phyloP scores from a whole-genome alignment of 2,888 invertebrate species.

The Metopia argyrocephala region DNA sequence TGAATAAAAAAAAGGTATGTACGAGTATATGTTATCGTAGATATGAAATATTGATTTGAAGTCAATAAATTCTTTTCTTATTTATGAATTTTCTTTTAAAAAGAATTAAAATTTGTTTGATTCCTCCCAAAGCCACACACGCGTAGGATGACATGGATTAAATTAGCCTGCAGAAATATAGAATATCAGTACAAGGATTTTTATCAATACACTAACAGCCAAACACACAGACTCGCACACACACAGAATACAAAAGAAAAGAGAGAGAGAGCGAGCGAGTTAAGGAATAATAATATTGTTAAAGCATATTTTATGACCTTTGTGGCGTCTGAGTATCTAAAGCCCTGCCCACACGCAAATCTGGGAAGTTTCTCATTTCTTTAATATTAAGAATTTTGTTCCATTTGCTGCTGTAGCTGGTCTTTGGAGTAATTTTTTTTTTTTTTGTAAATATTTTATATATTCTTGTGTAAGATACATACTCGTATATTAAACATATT shows the following conservation, averaged over 20 bases:
- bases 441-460: not conserved
- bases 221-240: not conserved
- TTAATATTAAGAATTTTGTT: no score
- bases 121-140: not conserved
- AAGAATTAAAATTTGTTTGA: not conserved
- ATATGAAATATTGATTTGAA: constrained; percentile 2
- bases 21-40: no score
- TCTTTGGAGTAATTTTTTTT: constrained; percentile 25
- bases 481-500: constrained; percentile 53
- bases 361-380: constrained; percentile 29
- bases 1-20: no score
- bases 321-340: constrained; percentile 63
- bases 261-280: constrained; percentile 11
- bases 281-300: constrained; percentile 33
- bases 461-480: not conserved
- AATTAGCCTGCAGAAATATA: not conserved
- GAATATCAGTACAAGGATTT: not conserved
- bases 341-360: constrained; percentile 61
- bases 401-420: no score
- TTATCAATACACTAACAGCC: not conserved
- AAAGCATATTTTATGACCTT: constrained; percentile 61
- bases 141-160: constrained; percentile 1
- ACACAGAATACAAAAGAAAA: not conserved
- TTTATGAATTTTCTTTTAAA: not conserved
- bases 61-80: constrained; percentile 55